phyloP scores from a whole-genome alignment of 1,140 invertebrate genomes.

The Littorina saxatilis region DNA sequence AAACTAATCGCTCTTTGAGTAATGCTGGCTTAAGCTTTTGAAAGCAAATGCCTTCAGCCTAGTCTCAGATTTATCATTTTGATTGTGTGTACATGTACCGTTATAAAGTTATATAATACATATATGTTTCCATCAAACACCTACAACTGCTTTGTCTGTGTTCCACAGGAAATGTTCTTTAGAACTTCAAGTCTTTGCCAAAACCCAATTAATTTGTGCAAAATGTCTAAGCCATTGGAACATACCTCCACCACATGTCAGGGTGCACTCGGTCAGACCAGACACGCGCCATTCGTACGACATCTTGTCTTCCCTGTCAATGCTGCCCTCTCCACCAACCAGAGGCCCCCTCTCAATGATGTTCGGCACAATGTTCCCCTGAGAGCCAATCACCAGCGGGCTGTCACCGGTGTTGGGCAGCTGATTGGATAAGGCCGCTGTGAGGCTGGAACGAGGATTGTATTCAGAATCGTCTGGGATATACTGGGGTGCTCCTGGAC shows the following conservation, averaged over 20 bases:
- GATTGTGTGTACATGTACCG: too few species aligned
- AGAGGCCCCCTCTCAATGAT: conserved; percentile 14
- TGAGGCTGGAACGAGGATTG: not conserved
- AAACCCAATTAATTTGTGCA: too few species aligned
- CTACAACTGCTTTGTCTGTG: too few species aligned
- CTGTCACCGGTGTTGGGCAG: not conserved
- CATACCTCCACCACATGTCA: conserved; percentile 88
- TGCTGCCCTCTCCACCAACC: conserved; percentile 29
- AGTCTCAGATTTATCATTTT: too few species aligned
- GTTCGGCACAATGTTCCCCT: conserved; percentile 15
- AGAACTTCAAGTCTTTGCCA: too few species aligned
- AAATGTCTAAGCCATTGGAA: too few species aligned
- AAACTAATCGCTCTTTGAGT: too few species aligned
- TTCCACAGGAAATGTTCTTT: too few species aligned
- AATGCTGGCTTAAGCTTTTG: too few species aligned
- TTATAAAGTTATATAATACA: too few species aligned
- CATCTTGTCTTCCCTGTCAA: not conserved
- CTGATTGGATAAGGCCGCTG: not conserved
- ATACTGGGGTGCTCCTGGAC: not conserved
- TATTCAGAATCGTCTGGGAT: not conserved
- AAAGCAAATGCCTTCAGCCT: too few species aligned
- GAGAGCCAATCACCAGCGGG: not conserved
- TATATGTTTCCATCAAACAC: too few species aligned
- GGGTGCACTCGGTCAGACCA: conserved; percentile 86
- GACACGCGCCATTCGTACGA: conserved; percentile 83